Evolutionary conservation across 2,113 vertebrate species (phyloP).

Genomic region (Siniperca knerii): DNA sequence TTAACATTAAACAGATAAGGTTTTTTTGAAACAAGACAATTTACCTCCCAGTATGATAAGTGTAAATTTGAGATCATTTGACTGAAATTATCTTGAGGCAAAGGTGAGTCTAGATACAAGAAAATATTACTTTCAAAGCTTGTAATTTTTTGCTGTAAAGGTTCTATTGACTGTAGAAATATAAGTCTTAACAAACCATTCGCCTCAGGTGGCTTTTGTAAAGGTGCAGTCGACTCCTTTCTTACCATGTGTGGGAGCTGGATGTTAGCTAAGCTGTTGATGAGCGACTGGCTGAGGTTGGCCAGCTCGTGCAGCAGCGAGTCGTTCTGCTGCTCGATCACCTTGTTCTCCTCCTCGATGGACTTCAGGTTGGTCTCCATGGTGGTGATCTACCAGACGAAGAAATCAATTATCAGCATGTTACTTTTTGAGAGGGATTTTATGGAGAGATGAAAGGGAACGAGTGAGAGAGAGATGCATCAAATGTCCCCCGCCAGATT

Average conservation of each 20-base stretch:
- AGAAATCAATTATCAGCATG: neutral
- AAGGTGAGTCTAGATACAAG: neutral
- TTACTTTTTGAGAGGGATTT: no score
- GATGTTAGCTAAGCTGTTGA: slow-evolving; percentile 98
- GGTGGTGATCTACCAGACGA: slow-evolving; percentile 90
- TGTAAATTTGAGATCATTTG: neutral
- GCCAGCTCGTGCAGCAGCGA: slow-evolving; percentile 97
- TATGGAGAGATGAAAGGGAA: no score
- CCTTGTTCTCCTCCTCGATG: slow-evolving; percentile 99
- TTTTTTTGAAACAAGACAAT: neutral
- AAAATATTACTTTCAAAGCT: neutral
- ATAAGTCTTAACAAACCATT: neutral
- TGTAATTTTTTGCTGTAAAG: neutral
- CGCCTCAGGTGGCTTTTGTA: neutral
- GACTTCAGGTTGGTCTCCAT: slow-evolving; percentile 99
- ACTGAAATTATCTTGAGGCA: neutral
- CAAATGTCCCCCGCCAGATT: no score
- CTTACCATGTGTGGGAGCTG: slow-evolving; percentile 99
- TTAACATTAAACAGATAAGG: neutral
- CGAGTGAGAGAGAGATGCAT: no score
- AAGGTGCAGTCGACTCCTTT: slow-evolving; percentile 48
- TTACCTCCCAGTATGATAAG: neutral
- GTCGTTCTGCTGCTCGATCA: slow-evolving; percentile 98
- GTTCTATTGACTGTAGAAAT: neutral
- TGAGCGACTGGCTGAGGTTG: slow-evolving; percentile 97